Evolutionary conservation across 2,113 vertebrate genomes (phyloP), one percentile per base, ranked within the genome.

Genomic region (Synodontis membranacea): DNA sequence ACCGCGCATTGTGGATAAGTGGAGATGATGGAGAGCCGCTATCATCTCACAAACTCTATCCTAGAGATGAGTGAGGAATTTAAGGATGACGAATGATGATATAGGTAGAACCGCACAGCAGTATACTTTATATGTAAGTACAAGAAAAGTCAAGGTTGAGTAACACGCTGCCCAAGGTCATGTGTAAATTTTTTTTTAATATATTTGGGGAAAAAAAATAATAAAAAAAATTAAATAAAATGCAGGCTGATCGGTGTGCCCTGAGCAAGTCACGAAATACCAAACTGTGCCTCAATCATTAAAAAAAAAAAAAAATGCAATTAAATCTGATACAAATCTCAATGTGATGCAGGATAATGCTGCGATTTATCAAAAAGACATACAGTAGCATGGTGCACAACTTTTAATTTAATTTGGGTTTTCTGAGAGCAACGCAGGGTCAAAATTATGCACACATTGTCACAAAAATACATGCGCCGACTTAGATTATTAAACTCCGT

Each of bases 1-100:
- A 66, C 31, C n/a, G 75, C 11, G 74, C 42, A 52, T 66, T 6
- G 31, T 14, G 44, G 56, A 74, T 60, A 52, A 79, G 46, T 66
- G 48, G 31, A 46, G 75, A 80, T 80, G 75, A 80, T 39, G n/a
- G 84, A 80, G 75, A 68, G 54, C 75, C 15, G 15, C 75, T 66
- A 76, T 76, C 39, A 76, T 44, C 44, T 14, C 42, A 15, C 10
- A 50, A 75, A 64, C 31, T n/a, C 76, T 86, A 48, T 66, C 46
- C 34, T 54, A 42, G 54, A 81, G 54, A 81, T 42, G 21, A 39
- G 75, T 48, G 19, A 80, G 37, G 54, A 60, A 44, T 81, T 44
- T 17, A 60, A 44, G 54, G 37, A 81, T 42, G 37, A 81, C 17
- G 54, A 62, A 81, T 2, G 39, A 62, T 28, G 37, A 60, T 44